A percentile compares a stretch with the other conserved stretches of the same genome.
Evolutionary conservation across 2,888 invertebrate genomes (phyloP).

Genomic region (Mactromeris polynyma): DNA sequence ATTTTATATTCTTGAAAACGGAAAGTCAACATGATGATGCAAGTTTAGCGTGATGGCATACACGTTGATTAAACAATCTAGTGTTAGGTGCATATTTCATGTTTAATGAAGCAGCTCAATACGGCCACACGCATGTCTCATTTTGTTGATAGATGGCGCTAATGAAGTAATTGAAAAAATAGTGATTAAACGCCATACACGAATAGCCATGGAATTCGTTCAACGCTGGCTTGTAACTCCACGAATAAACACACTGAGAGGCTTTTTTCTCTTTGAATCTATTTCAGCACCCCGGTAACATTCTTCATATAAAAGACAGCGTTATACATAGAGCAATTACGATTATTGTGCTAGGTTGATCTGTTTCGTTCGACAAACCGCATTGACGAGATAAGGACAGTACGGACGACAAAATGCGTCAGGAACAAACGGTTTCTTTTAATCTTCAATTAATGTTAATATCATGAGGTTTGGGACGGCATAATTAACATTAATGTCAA

Average conservation of each 20-base stretch:
- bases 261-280: background rate
- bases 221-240: background rate
- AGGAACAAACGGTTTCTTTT: too few species aligned
- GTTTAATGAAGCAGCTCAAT: background rate
- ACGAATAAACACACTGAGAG: background rate
- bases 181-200: background rate
- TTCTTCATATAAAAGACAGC: too few species aligned
- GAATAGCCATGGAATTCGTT: background rate
- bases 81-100: background rate
- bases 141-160: background rate
- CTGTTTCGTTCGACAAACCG: too few species aligned
- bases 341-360: too few species aligned
- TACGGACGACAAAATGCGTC: too few species aligned
- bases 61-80: background rate
- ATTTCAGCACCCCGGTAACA: background rate
- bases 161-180: slow-evolving; percentile 7
- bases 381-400: too few species aligned
- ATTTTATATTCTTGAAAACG: background rate
- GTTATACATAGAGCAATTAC: too few species aligned
- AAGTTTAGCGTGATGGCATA: background rate
- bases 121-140: background rate
- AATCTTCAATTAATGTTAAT: too few species aligned
- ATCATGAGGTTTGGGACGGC: too few species aligned
- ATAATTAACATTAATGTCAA: too few species aligned
- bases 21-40: background rate